These are phyloP conservation scores for Andrena bucephala DNA, from an alignment of 2,888 invertebrate genomes.

Conservation along the genomic window DNA sequence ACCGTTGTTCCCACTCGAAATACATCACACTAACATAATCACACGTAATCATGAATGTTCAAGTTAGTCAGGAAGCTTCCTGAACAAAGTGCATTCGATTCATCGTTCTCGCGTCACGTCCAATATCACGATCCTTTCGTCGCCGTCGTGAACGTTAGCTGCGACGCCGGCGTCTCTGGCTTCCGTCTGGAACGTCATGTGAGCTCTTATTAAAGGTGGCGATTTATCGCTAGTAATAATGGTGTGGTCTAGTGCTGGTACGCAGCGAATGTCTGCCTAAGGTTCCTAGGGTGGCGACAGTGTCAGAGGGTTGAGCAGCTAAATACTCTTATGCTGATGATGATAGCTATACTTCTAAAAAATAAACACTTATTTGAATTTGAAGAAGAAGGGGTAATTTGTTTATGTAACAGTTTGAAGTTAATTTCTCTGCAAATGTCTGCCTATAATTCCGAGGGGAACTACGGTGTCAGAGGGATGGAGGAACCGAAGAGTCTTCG, in stretches of 20 bases:
- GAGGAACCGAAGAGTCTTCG: no score
- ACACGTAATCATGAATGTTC: neutral
- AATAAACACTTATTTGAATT: constrained; percentile 9
- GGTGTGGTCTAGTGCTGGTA: constrained; percentile 80
- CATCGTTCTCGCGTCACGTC: neutral
- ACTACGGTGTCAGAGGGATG: no score
- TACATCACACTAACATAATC: no score
- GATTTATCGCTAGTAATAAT: constrained; percentile 85
- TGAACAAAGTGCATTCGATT: neutral
- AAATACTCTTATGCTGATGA: neutral
- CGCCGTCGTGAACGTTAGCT: constrained; percentile 28
- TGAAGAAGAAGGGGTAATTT: neutral
- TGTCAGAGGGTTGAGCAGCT: constrained; percentile 20
- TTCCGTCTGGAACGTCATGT: constrained; percentile 67
- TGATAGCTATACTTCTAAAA: neutral
- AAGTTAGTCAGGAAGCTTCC: neutral
- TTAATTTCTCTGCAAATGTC: no score
- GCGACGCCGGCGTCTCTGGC: constrained; percentile 50
- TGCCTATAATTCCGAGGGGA: no score
- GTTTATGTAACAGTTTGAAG: no score
- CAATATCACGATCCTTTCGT: constrained; percentile 57
- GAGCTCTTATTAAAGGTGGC: constrained; percentile 83
- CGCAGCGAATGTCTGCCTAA: constrained; percentile 66
- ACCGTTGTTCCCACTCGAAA: no score
- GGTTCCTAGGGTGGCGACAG: constrained; percentile 27